Evolutionary conservation across 2,888 invertebrate genomes (phyloP), one percentile per base, ranked within the genome.

Genomic region (Monochamus alternatus): DNA sequence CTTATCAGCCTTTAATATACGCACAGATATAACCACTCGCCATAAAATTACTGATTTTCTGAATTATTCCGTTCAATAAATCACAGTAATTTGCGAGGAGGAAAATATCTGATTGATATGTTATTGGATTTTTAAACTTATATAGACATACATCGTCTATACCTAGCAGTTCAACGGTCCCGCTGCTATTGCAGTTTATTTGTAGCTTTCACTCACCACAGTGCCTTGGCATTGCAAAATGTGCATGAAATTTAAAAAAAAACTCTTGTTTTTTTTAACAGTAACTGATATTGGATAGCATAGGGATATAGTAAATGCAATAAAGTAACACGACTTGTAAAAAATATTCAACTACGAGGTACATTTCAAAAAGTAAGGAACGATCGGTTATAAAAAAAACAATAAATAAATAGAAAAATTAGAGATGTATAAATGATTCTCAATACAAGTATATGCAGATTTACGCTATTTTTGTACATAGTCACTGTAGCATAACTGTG

Each of bases 111-210:
- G 69, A 60, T 69, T 43, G 66, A 47, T 69, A 68, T 59, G 47
- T 60, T 69, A 69, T 69, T 69, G 69, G 60, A 69, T 69, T 69
- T 66, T 60, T 58, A 22, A 38, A 38, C 5, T 60, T 69, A 44
- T 31, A 4, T 5, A 43, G 43, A 38, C 31, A 7, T 32, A 60
- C 60, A 69, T 69, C 69, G 60, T 60, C 69, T 60, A 60, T 60
- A 30, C 60, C 7, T 9, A 30, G 47, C 58, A n/a, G 69, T 69
- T 69, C 60, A 69, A 69, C 60, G 69, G 60, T 60, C 69, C 51
- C 59, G 69, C 69, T 60, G n/a, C 30, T n/a, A 60, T 47, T 60
- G 30, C 69, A 66, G 7, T 44, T 44, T 31, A 47, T 30, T 30
- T 22, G 60, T 10, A 59, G 52, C 44, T 60, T 69, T 59, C 69